phyloP scores from a whole-genome alignment of 2,888 invertebrate species.

The Netelia virgata region DNA sequence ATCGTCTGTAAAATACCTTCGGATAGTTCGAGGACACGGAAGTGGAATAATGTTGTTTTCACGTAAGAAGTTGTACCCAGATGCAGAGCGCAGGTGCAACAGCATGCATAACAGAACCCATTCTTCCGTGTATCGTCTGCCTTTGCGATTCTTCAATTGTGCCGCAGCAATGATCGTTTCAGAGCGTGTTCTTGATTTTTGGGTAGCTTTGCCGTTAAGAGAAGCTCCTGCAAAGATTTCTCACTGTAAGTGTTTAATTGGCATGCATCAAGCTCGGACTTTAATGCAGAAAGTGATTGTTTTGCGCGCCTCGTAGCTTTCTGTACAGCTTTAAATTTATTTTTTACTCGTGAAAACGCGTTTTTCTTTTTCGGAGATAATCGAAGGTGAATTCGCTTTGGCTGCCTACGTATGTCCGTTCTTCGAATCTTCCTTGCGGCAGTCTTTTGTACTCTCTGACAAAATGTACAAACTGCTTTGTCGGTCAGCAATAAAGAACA shows the following conservation, averaged over 20 bases:
- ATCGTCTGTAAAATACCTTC: slow-evolving; percentile 41
- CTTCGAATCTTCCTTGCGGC: slow-evolving; percentile 22
- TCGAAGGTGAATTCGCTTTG: slow-evolving; percentile 29
- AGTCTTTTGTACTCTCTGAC: slow-evolving; percentile 27
- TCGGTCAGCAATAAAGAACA: slow-evolving; percentile 21
- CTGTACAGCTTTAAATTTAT: slow-evolving; percentile 21
- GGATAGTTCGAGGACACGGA: slow-evolving; percentile 35
- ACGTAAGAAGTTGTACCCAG: slow-evolving; percentile 54
- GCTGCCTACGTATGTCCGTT: slow-evolving; percentile 2
- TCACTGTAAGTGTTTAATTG: slow-evolving; percentile 32
- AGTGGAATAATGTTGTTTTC: slow-evolving; percentile 34
- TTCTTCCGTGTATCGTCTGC: slow-evolving; percentile 57
- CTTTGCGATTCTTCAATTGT: slow-evolving; percentile 10
- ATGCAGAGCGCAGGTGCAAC: slow-evolving; percentile 63
- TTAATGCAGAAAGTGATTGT: slow-evolving; percentile 21
- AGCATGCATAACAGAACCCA: slow-evolving; percentile 63
- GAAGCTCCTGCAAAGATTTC: slow-evolving; percentile 32
- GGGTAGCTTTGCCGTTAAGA: slow-evolving; percentile 20
- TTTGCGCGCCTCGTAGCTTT: slow-evolving; percentile 24
- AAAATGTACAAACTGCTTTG: slow-evolving; percentile 27
- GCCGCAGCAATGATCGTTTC: slow-evolving; percentile 34
- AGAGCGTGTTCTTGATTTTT: slow-evolving; percentile 13
- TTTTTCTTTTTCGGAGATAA: slow-evolving; percentile 29
- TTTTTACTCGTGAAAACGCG: slow-evolving; percentile 3
- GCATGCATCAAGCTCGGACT: slow-evolving; percentile 33